Evolutionary conservation across 1,140 invertebrate genomes (phyloP).

Genomic region (Zophobas morio): DNA sequence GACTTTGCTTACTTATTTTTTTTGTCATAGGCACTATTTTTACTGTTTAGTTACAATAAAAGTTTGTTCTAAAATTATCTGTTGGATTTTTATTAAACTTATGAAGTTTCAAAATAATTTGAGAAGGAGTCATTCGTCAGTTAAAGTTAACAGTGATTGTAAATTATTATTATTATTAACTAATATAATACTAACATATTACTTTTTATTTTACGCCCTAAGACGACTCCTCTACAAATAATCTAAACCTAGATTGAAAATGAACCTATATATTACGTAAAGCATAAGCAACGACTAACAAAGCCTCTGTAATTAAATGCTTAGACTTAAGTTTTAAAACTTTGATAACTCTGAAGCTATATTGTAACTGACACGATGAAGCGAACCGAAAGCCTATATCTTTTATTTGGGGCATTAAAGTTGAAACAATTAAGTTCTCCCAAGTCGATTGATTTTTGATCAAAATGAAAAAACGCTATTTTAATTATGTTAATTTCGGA

Average conservation of each 20-base stretch:
- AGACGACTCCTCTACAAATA: background rate
- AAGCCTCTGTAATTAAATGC: constrained; percentile 35
- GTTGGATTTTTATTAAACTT: too few species aligned
- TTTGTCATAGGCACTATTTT: too few species aligned
- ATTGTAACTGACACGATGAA: constrained; percentile 32
- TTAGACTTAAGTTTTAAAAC: constrained; percentile 27
- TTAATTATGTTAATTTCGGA: constrained; percentile 9
- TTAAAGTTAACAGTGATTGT: too few species aligned
- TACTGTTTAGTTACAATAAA: too few species aligned
- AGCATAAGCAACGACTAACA: constrained; percentile 26
- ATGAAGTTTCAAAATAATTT: too few species aligned
- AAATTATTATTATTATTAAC: too few species aligned
- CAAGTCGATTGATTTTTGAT: constrained; percentile 3
- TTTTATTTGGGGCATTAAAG: constrained; percentile 15
- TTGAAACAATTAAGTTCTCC: constrained; percentile 1
- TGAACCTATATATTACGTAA: constrained; percentile 23
- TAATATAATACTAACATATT: too few species aligned
- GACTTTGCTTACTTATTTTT: too few species aligned
- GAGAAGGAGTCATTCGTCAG: too few species aligned
- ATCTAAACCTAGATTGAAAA: constrained; percentile 25
- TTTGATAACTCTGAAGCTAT: constrained; percentile 20
- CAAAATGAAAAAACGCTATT: constrained; percentile 1
- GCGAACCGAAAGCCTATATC: constrained; percentile 30
- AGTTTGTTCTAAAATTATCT: too few species aligned
- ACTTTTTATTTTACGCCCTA: too few species aligned